These are phyloP conservation scores for Tychaedon coryphoeus DNA, from an alignment of 2,113 vertebrate species.

Conservation along the genomic window DNA sequence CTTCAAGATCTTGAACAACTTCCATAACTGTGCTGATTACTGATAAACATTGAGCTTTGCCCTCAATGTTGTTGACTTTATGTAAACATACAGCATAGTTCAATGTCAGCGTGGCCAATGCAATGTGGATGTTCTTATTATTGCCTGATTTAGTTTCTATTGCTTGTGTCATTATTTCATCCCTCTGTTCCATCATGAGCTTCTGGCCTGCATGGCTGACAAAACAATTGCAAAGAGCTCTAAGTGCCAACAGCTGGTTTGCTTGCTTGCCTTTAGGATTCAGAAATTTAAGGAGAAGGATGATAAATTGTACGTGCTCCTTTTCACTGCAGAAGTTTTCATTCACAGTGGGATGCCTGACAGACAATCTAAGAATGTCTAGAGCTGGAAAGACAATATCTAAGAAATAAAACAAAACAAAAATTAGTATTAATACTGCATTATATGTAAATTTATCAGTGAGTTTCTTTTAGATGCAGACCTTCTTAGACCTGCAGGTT, in stretches of 20 bases:
- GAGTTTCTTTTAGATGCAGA: neutral
- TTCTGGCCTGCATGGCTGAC: conserved; percentile 79
- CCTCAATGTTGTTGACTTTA: conserved; percentile 86
- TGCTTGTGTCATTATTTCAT: conserved; percentile 85
- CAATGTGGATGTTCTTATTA: conserved; percentile 97
- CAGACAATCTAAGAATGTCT: conserved; percentile 92
- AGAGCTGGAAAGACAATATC: conserved; percentile 96
- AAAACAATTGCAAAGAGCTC: conserved; percentile 96
- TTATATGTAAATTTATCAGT: neutral
- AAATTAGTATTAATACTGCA: neutral
- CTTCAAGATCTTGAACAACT: conserved; percentile 94
- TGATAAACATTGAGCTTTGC: conserved; percentile 96
- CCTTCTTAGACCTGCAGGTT: neutral
- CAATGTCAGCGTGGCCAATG: conserved; percentile 89
- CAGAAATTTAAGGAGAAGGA: conserved; percentile 88
- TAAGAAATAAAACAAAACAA: conserved; percentile 63
- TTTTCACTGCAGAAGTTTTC: conserved; percentile 90
- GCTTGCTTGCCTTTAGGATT: conserved; percentile 86
- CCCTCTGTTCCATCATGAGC: conserved; percentile 89
- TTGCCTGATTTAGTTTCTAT: conserved; percentile 82
- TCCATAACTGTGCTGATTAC: conserved; percentile 90
- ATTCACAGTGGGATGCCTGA: conserved; percentile 91
- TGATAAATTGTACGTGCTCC: conserved; percentile 84
- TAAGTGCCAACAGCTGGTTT: conserved; percentile 93
- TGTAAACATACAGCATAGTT: conserved; percentile 92